Conservation (phyloP, 2,797 vertebrate genomes). For the Margarornis squamiger region DNA sequence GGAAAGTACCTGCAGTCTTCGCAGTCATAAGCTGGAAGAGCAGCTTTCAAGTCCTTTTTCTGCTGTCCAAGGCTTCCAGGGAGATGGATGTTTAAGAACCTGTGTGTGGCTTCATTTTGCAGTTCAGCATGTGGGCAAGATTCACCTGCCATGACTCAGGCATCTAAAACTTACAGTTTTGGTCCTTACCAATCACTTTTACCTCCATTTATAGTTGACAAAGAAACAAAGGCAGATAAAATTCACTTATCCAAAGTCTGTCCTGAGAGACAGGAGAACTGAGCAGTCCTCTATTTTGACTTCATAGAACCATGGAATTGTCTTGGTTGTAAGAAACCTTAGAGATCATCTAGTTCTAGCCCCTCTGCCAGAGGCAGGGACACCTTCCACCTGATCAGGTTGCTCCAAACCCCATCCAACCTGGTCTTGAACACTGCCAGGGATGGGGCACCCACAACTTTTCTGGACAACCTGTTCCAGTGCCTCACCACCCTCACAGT, state of each 20-base stretch:
- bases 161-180: neutral
- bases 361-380: neutral
- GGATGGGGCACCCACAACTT: neutral
- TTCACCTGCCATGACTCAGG: neutral
- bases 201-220: neutral
- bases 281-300: neutral
- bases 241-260: neutral
- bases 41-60: neutral
- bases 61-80: neutral
- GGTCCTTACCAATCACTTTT: neutral
- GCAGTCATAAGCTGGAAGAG: neutral
- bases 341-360: neutral
- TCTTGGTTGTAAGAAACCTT: neutral
- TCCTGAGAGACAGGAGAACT: neutral
- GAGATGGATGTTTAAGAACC: neutral
- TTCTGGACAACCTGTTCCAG: neutral
- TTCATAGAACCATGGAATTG: neutral
- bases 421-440: neutral
- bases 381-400: neutral
- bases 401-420: neutral
- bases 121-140: neutral
- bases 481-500: neutral
- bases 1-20: conserved; percentile 49
- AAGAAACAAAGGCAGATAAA: neutral
- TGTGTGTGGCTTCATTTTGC: neutral